Conservation (phyloP, 2,797 vertebrate species). For the Gymnopithys bicolor region DNA sequence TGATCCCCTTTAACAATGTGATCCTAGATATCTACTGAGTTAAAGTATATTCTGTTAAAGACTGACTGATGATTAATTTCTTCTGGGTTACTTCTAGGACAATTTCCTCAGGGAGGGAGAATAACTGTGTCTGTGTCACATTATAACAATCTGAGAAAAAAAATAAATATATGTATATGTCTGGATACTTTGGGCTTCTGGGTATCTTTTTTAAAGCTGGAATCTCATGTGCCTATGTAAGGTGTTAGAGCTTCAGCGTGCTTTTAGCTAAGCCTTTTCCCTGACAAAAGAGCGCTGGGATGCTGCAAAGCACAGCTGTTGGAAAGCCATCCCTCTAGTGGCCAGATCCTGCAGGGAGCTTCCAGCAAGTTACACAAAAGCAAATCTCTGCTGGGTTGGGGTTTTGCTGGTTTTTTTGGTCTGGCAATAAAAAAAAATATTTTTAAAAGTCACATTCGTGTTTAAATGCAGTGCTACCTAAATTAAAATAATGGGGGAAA, state of each 20-base stretch:
- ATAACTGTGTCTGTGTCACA: neutral
- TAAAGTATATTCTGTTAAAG: neutral
- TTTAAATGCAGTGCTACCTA: slow-evolving; percentile 72
- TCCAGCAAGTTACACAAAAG: neutral
- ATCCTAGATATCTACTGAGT: neutral
- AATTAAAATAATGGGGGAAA: slow-evolving; percentile 75
- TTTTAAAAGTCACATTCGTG: slow-evolving; percentile 1
- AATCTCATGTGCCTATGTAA: neutral
- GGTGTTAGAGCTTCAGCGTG: neutral
- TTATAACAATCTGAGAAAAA: neutral
- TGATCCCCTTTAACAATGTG: neutral
- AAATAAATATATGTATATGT: too few species aligned
- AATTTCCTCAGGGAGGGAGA: neutral
- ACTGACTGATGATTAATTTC: neutral
- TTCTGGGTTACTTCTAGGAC: neutral
- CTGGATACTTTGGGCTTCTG: neutral
- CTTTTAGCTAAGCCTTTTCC: neutral
- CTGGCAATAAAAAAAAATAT: neutral
- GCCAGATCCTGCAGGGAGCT: slow-evolving; percentile 15
- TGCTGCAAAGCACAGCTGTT: neutral
- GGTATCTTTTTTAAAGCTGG: neutral
- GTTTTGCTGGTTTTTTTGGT: neutral
- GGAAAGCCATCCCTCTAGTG: slow-evolving; percentile 64
- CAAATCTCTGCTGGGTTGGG: neutral
- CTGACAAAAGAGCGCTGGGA: neutral